Evolutionary conservation across 1,140 invertebrate species (phyloP).

Genomic region (Ceratoteleas bidentatus): DNA sequence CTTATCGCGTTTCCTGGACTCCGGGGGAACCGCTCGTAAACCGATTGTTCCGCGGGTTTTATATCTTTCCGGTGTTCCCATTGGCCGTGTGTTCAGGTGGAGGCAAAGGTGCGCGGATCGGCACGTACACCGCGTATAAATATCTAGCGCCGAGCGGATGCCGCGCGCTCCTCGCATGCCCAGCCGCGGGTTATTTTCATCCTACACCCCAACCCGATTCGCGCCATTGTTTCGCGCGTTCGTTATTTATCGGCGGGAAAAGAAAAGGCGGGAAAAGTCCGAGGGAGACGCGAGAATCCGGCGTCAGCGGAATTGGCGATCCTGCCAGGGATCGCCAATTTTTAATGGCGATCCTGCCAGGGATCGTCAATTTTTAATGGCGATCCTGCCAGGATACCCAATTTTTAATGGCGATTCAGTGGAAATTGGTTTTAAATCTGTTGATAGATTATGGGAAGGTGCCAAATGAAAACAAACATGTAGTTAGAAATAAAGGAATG

Average conservation of each 20-base stretch:
- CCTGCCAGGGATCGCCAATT: no score
- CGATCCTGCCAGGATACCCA: no score
- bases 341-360: no score
- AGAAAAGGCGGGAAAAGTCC: background rate
- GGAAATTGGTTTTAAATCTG: no score
- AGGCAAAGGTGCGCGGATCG: slow-evolving; percentile 47
- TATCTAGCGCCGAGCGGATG: slow-evolving; percentile 74
- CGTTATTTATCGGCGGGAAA: slow-evolving; percentile 16
- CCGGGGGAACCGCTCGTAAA: slow-evolving; percentile 38
- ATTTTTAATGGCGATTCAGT: no score
- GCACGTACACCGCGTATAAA: slow-evolving; percentile 72
- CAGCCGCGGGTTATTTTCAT: slow-evolving; percentile 74
- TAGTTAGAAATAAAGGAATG: no score
- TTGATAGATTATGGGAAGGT: no score
- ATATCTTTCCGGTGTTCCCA: slow-evolving; percentile 39
- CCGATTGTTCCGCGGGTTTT: slow-evolving; percentile 42
- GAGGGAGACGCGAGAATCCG: no score
- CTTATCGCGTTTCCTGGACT: slow-evolving; percentile 31
- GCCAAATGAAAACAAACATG: no score
- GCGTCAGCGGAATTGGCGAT: no score
- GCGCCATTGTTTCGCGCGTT: slow-evolving; percentile 33
- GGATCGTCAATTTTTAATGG: no score
- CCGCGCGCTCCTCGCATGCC: slow-evolving; percentile 71
- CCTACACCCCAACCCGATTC: slow-evolving; percentile 49
- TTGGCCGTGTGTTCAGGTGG: slow-evolving; percentile 37